phyloP scores from a whole-genome alignment of 2,888 invertebrate species.

The Lepeophtheirus nordmannii region DNA sequence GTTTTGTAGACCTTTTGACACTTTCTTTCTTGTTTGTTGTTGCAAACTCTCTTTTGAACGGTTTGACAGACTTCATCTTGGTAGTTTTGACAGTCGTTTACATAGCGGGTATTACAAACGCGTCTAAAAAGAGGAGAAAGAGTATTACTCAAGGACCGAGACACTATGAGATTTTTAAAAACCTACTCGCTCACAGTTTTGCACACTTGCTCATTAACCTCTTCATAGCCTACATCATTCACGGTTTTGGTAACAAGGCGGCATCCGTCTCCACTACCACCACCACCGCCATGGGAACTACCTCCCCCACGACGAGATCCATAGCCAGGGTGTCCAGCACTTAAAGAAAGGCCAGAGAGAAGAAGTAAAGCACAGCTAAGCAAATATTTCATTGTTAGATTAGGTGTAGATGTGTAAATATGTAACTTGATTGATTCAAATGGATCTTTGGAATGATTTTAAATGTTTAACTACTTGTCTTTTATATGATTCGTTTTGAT shows the following conservation, averaged over 20 bases:
- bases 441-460: too few species aligned
- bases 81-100: background rate
- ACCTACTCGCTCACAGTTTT: slow-evolving; percentile 12
- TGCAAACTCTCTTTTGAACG: background rate
- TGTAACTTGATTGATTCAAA: too few species aligned
- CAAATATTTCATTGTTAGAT: too few species aligned
- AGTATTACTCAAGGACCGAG: background rate
- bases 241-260: background rate
- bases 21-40: background rate
- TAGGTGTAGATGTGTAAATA: too few species aligned
- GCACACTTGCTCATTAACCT: slow-evolving; percentile 12
- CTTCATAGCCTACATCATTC: background rate
- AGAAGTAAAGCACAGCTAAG: background rate
- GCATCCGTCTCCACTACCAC: background rate
- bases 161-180: background rate
- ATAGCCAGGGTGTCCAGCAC: slow-evolving; percentile 1
- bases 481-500: too few species aligned
- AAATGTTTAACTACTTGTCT: too few species aligned
- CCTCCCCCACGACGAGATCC: background rate
- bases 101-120: slow-evolving; percentile 2
- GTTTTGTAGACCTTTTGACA: background rate
- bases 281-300: background rate
- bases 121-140: background rate
- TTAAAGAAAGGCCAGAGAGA: background rate
- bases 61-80: slow-evolving; percentile 15